Conservation (phyloP, 2,113 vertebrate genomes). For the Alectura lathami region DNA sequence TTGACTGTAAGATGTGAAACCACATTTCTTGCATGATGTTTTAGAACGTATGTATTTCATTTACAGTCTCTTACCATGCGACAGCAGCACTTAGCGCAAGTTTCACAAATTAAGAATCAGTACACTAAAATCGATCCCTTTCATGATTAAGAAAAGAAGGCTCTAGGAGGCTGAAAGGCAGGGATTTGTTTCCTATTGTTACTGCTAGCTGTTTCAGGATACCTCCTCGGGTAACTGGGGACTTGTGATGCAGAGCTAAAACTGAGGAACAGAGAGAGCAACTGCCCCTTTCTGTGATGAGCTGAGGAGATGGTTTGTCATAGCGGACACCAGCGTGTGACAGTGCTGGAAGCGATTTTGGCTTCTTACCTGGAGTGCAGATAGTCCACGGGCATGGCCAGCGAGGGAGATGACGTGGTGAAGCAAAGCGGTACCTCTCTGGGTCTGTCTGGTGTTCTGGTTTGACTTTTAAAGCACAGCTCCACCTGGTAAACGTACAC, state of each 20-base stretch:
- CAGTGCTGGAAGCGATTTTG: not conserved
- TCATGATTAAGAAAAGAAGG: constrained; percentile 77
- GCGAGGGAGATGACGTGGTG: not conserved
- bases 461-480: constrained; percentile 50
- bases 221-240: constrained; percentile 33
- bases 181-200: constrained; percentile 52
- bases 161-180: constrained; percentile 85
- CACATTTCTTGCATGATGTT: constrained; percentile 83
- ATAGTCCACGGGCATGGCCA: not conserved
- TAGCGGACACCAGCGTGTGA: not conserved
- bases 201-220: constrained; percentile 58
- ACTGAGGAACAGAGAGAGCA: constrained; percentile 54
- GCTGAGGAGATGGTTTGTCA: constrained; percentile 16
- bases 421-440: not conserved
- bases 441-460: not conserved
- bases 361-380: not conserved
- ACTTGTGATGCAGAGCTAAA: constrained; percentile 45
- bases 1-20: constrained; percentile 83
- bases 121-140: constrained; percentile 78
- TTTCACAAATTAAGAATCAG: constrained; percentile 76
- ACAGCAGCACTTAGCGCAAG: constrained; percentile 78
- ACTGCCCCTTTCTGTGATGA: constrained; percentile 16
- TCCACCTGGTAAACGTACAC: not conserved
- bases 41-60: constrained; percentile 79
- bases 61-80: constrained; percentile 78